phyloP scores from a whole-genome alignment of 2,888 invertebrate genomes.

The Mayetiola destructor region DNA sequence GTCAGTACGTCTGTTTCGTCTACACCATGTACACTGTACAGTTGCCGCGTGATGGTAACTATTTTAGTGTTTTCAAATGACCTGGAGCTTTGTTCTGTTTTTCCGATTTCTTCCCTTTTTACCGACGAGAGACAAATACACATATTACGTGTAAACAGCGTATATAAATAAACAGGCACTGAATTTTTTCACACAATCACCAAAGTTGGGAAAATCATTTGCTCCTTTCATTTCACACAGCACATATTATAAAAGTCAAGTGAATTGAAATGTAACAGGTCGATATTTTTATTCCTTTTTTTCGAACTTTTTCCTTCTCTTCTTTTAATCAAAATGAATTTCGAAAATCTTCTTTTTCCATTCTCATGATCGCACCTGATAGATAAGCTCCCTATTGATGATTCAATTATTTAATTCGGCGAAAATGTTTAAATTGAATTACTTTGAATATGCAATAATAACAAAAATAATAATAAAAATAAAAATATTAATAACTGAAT shows the following conservation, averaged over 20 bases:
- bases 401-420: too few species aligned
- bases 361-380: slow-evolving; percentile 4
- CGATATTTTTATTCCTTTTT: not conserved
- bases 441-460: not conserved
- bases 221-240: too few species aligned
- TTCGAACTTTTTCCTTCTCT: not conserved
- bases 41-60: not conserved
- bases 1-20: not conserved
- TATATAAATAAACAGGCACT: slow-evolving; percentile 12
- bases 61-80: not conserved
- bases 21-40: not conserved
- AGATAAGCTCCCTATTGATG: not conserved
- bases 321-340: not conserved
- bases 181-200: slow-evolving; percentile 8
- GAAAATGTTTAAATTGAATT: too few species aligned
- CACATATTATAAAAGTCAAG: not conserved
- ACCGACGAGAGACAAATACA: not conserved
- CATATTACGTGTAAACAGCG: not conserved
- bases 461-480: not conserved
- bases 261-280: slow-evolving; percentile 2
- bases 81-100: not conserved
- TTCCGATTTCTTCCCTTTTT: not conserved
- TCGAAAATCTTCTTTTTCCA: too few species aligned
- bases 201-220: slow-evolving; percentile 6
- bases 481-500: too few species aligned